Base-by-base conservation (phyloP, 1,140 invertebrate genomes). In the Drosophila repletoides region DNA sequence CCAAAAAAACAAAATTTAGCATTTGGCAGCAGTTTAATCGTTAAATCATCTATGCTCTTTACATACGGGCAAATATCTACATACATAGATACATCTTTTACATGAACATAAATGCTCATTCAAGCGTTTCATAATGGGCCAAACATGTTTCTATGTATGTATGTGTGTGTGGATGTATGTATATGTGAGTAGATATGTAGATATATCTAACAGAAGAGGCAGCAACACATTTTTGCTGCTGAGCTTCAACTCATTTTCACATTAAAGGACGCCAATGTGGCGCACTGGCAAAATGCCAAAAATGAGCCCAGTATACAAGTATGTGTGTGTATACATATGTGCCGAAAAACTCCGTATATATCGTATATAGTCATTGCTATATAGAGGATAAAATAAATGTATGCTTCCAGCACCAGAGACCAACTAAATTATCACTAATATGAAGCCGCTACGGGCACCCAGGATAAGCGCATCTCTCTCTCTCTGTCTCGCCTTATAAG, bases 351-450 rank as follows among this genome's bases (percentile, higher is more conserved):
- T 43, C 41, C 17, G 21, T 34, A n/a, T 10, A 21, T 29, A 31
- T 56, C n/a, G 41, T 70, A 71, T 80, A 67, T 40, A 80, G 66
- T 59, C 66, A 80, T 80, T 75, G 71, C 51, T 76, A 67, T 73
- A 55, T 52, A 56, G n/a, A n/a, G 74, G 61, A 72, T 63, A 66
- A 52, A 67, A 79, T 81, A 83, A 76, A 83, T 83, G 60, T 76
- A 56, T 75, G 77, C 56, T 66, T 61, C 56, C 49, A 75, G 74
- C 75, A 76, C 80, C 51, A 86, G 81, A 86, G 81, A 86, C 68
- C 81, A 80, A 87, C 80, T 86, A 86, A 86, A 86, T 86, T 86
- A 86, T 86, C 80, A 86, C 75, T 86, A 80, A 86, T 86, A 86
- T 76, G 68, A 22, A 21, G 36, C 24, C 14, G 5, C 31, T 52